These are phyloP conservation scores for Nasonia vitripennis DNA, from an alignment of 1,140 invertebrate species.

Conservation along the genomic window DNA sequence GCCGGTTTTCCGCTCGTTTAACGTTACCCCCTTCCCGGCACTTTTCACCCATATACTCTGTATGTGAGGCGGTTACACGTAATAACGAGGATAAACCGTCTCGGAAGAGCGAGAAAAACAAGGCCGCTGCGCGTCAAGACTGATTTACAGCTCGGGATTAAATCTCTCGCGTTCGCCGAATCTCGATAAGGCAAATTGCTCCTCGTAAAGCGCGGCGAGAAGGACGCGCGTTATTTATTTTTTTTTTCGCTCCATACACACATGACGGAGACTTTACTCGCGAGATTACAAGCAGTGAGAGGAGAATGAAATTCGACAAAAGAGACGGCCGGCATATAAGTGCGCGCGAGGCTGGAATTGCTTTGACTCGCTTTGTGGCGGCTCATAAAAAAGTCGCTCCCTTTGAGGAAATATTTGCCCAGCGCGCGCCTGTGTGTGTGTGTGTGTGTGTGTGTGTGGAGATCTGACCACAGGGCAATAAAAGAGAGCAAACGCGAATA, in stretches of 20 bases:
- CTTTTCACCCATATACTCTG: background rate
- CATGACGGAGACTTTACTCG: background rate
- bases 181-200: slow-evolving; percentile 46
- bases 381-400: slow-evolving; percentile 15
- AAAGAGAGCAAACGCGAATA: background rate
- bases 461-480: slow-evolving; percentile 10
- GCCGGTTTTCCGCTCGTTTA: slow-evolving; percentile 24
- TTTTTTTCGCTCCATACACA: background rate
- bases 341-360: background rate
- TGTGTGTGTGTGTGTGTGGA: background rate
- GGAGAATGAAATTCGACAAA: background rate
- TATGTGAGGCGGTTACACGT: background rate
- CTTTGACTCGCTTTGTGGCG: slow-evolving; percentile 31
- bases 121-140: background rate
- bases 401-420: slow-evolving; percentile 26
- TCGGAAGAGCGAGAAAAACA: slow-evolving; percentile 26
- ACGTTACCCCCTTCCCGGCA: slow-evolving; percentile 1
- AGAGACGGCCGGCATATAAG: background rate
- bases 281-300: background rate
- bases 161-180: slow-evolving; percentile 42
- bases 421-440: too few species aligned
- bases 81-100: slow-evolving; percentile 42
- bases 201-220: slow-evolving; percentile 25
- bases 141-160: slow-evolving; percentile 45
- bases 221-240: background rate